Evolutionary conservation across 2,888 invertebrate genomes (phyloP), one percentile per base, ranked within the genome.

Genomic region (Drosophila villosipedis): DNA sequence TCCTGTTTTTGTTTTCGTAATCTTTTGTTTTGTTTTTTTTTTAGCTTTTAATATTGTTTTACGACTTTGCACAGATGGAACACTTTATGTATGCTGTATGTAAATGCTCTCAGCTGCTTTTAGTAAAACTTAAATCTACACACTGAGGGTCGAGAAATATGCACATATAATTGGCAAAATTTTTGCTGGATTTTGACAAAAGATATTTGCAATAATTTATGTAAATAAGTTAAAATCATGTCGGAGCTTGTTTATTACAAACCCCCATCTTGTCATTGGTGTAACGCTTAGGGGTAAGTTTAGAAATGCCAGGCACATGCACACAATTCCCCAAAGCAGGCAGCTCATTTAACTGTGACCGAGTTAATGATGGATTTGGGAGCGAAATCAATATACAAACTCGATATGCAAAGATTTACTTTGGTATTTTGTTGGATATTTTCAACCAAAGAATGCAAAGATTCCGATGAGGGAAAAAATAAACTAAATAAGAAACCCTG

Each of bases 71-170:
- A 54, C 79, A 79, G 76, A 72, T 79, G 71, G 66, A 66, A 68
- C 72, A 80, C 68, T 78, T 83, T 80, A 76, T 71, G 78, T 63
- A 54, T 67, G n/a, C 28, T 77, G 49, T 73, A 73, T 76, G 78
- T 59, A 84, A 84, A 83, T 80, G 63, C 54, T 58, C 55, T 58
- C 54, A 41, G 58, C 50, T 76, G 68, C 54, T 62, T 62, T 28
- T 35, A 33, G 57, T 30, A 49, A 43, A 68, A 52, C 74, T 60
- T 59, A 74, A 78, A 70, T 68, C 62, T 68, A 41, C 41, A 22
- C 30, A 33, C 59, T 31, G 30, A 39, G 12, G 31, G 33, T 19
- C 16, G 55, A 49, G 47, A 52, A 76, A 60, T 57, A 57, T 67
- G 60, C 61, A 47, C 64, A 66, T 65, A 49, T 78, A 78, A 78